These are phyloP conservation scores for Drosophila littoralis DNA, from an alignment of 1,140 invertebrate genomes.

Conservation along the genomic window DNA sequence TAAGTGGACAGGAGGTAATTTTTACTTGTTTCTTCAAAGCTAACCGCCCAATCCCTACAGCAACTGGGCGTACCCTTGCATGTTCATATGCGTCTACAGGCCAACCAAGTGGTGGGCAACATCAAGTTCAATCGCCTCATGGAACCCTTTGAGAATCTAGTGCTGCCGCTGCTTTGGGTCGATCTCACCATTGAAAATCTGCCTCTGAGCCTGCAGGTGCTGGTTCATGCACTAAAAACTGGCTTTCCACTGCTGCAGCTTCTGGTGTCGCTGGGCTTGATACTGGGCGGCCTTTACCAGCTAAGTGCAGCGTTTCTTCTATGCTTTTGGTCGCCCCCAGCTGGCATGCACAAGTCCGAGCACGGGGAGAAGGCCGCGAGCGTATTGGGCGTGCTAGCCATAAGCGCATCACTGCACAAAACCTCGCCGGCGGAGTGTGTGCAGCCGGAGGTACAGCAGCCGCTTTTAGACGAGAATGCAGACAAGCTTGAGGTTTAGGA, in stretches of 20 bases:
- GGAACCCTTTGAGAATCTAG: slow-evolving; percentile 86
- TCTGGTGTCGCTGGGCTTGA: slow-evolving; percentile 76
- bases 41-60: slow-evolving; percentile 72
- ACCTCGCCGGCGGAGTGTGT: slow-evolving; percentile 13
- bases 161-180: slow-evolving; percentile 88
- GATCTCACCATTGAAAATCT: slow-evolving; percentile 85
- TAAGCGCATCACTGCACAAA: slow-evolving; percentile 30
- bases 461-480: slow-evolving; percentile 20
- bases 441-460: slow-evolving; percentile 55
- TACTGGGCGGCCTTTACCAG: slow-evolving; percentile 79
- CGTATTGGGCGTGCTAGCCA: slow-evolving; percentile 11
- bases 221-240: slow-evolving; percentile 73
- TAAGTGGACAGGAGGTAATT: slow-evolving; percentile 68
- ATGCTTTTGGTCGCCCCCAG: slow-evolving; percentile 60
- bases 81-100: slow-evolving; percentile 87
- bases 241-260: slow-evolving; percentile 78
- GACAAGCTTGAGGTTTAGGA: slow-evolving; percentile 33
- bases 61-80: slow-evolving; percentile 86
- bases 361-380: slow-evolving; percentile 33
- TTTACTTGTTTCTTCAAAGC: background rate
- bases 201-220: slow-evolving; percentile 60
- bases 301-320: slow-evolving; percentile 79
- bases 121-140: slow-evolving; percentile 86
- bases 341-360: slow-evolving; percentile 39
- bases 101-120: slow-evolving; percentile 88